A percentile compares a stretch with the other conserved stretches of the same genome.
Evolutionary conservation across 2,113 vertebrate genomes (phyloP).

Genomic region (Chiloscyllium plagiosum): DNA sequence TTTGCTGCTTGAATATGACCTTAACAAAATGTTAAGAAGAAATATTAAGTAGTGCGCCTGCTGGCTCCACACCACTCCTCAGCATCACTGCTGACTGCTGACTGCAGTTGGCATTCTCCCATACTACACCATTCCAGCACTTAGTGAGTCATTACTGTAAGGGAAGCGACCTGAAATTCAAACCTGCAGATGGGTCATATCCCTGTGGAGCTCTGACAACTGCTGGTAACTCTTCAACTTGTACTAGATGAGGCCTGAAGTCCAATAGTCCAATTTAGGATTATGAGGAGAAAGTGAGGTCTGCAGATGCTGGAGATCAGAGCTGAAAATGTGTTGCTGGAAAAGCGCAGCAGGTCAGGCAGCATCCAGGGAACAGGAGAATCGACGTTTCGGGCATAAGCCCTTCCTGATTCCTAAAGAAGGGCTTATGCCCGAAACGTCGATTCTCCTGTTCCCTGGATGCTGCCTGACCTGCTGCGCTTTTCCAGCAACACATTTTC

Average conservation of each 20-base stretch:
- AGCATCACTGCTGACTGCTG: neutral
- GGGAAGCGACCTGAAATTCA: neutral
- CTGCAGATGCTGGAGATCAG: too few relatives aligned
- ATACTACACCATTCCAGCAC: neutral
- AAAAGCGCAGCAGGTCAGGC: too few relatives aligned
- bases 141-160: neutral
- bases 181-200: neutral
- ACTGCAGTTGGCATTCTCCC: neutral
- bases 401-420: too few relatives aligned
- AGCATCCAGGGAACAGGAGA: too few relatives aligned
- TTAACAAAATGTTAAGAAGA: neutral
- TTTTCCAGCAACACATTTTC: too few relatives aligned
- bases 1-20: neutral
- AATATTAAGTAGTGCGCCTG: neutral
- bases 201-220: neutral
- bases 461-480: too few relatives aligned
- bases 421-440: too few relatives aligned
- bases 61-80: neutral
- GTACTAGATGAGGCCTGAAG: neutral
- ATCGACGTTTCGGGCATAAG: too few relatives aligned
- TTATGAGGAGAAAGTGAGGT: too few relatives aligned
- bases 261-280: neutral
- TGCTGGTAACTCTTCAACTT: neutral
- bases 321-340: too few relatives aligned
- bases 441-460: too few relatives aligned